Percentiles rank a stretch among this genome's conserved stretches.
Conservation (phyloP, 2,113 vertebrate genomes). For the Paradoxurus hermaphroditus region DNA sequence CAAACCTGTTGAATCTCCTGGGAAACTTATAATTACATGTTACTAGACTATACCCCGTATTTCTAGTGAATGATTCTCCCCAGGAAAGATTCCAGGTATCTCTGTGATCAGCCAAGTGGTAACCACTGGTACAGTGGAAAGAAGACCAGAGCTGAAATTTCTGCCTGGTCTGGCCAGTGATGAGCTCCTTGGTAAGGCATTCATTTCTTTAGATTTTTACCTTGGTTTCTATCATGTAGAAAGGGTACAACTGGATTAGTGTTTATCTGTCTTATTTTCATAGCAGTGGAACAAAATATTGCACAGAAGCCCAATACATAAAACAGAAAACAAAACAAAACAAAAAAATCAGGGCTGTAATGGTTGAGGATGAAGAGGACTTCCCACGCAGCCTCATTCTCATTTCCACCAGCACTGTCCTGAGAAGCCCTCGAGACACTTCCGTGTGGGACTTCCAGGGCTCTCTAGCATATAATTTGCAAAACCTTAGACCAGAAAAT, state of each 20-base stretch:
- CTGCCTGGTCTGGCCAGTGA: neutral
- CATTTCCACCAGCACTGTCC: neutral
- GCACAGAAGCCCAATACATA: neutral
- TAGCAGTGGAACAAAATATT: neutral
- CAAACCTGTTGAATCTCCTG: neutral
- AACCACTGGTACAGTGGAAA: neutral
- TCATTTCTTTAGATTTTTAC: neutral
- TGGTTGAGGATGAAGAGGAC: neutral
- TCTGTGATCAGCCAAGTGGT: neutral
- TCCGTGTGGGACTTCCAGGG: neutral
- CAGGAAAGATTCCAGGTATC: neutral
- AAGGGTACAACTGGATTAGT: neutral
- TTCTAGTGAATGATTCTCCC: neutral
- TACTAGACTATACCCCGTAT: neutral
- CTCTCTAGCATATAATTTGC: neutral
- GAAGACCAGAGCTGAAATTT: neutral
- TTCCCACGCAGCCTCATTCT: neutral
- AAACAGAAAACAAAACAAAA: neutral
- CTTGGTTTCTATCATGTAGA: neutral
- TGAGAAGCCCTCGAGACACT: neutral
- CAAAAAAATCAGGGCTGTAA: neutral
- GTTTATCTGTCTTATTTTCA: neutral
- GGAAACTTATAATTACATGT: neutral
- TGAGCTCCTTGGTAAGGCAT: neutral
- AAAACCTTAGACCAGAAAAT: neutral